Evolutionary conservation across 2,113 vertebrate species (phyloP), one percentile per base, ranked within the genome.

Genomic region (Excalfactoria chinensis): DNA sequence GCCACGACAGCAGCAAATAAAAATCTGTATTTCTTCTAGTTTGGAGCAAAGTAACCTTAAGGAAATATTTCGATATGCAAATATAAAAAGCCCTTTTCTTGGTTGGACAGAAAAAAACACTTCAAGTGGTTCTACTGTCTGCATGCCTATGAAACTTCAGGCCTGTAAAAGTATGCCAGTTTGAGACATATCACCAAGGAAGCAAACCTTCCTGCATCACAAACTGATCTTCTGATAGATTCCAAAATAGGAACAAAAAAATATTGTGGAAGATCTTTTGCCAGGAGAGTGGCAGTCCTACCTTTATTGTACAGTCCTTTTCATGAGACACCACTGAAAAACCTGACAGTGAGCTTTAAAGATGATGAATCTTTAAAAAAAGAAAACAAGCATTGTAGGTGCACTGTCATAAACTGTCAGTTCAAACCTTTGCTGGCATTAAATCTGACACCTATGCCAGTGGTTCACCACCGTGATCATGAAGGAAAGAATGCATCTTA

Each of bases 361-460:
- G 93, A 95, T 95, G 95, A 95, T 95, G 95, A 96, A 96, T 96
- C 95, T 96, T 96, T 95, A 96, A 96, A 95, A 96, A 93, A 95
- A 96, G 94, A 95, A 96, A 95, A 96, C 89, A 91, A 96, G 91
- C 95, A 93, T 95, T 96, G 95, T 96, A 95, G 93, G 75, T 96
- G 93, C 91, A 93, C 93, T 96, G 95, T 85, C 87, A 95, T 95
- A 25, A 88, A 95, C 91, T 53, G 51, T 53, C 51, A 91, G 93
- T 95, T 96, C 59, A 96, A 95, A 95, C 93, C 95, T 96, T 82
- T 95, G 91, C 82, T 93, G 95, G 91, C 89, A 96, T 59, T 95
- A 89, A 69, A 94, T 40, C 75, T 89, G 89, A 95, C 56, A 89
- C 59, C 75, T 93, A 41, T 76, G 87, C 68, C 89, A 95, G 94